Base-by-base conservation (phyloP, 1,140 invertebrate genomes). In the Drosophila seguyi region DNA sequence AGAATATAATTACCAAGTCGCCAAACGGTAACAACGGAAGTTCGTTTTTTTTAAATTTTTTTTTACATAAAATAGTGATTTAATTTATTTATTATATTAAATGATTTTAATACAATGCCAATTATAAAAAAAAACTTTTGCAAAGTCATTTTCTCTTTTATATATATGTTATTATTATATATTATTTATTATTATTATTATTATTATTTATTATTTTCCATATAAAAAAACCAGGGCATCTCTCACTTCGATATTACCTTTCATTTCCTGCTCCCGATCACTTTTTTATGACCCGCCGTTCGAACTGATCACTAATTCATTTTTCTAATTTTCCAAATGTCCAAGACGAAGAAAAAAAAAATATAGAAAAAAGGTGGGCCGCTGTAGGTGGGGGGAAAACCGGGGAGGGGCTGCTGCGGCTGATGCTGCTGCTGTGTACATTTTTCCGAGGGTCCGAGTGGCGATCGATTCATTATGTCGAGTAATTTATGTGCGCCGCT, bases 251-350 rank as follows among this genome's bases (percentile, higher is more conserved):
- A 39, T 38, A 29, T 39, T 2, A 16, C n/a, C 25, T 25, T 29
- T 53, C 47, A 31, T 29, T 22, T 16, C 11, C 67, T 44, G 34
- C 45, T 60, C 45, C 18, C 31, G 11, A 29, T 34, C 36, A 34
- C 18, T 44, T 73, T 44, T 73, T 61, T 61, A 73, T 38, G 72
- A 11, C 50, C 59, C 25, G 20, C 29, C 71, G 18, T 20, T 10
- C 38, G 13, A 39, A 36, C 71, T 62, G 69, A 71, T 75, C 72
- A 77, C 79, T 87, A 87, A 87, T 87, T 88, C 79, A 87, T 83
- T 87, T 87, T 87, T 87, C 75, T 73, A 88, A 87, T 88, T 87
- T 76, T 77, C 82, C 78, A 75, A 76, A 86, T 86, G 85, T 74
- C 84, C 66, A 38, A 81, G 65, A 36, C 16, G 52, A 55, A n/a